phyloP scores from a whole-genome alignment of 2,113 vertebrate genomes.

The Protomyctophum bolini region DNA sequence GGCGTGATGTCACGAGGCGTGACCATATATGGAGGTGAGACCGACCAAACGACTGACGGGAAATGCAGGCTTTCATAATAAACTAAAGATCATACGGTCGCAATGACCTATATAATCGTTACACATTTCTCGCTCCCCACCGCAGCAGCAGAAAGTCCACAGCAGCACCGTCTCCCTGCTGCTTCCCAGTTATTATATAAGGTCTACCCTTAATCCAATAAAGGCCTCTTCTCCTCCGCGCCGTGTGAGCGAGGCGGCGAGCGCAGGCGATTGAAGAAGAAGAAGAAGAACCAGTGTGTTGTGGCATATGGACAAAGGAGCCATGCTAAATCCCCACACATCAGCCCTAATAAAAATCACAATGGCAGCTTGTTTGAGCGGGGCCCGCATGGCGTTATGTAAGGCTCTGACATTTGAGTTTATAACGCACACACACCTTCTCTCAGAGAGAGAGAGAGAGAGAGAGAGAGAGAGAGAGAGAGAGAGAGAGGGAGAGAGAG shows the following conservation, averaged over 20 bases:
- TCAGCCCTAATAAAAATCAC: slow-evolving; percentile 39
- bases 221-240: slow-evolving; percentile 6
- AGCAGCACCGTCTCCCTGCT: slow-evolving; percentile 1
- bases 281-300: neutral
- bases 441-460: slow-evolving; percentile 12
- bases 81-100: no score
- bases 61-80: no score
- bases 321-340: slow-evolving; percentile 37
- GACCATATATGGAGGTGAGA: no score
- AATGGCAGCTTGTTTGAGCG: slow-evolving; percentile 30
- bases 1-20: no score
- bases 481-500: neutral
- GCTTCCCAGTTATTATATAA: neutral
- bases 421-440: slow-evolving; percentile 33
- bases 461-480: neutral
- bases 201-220: slow-evolving; percentile 13
- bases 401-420: slow-evolving; percentile 58
- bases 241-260: neutral
- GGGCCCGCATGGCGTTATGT: slow-evolving; percentile 23
- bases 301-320: neutral
- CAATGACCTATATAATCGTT: no score
- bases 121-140: neutral
- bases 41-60: no score
- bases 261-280: slow-evolving; percentile 9
- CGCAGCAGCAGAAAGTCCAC: neutral